Evolutionary conservation across 2,888 invertebrate species (phyloP), one percentile per base, ranked within the genome.

Genomic region (Nemotelus pantherinus): DNA sequence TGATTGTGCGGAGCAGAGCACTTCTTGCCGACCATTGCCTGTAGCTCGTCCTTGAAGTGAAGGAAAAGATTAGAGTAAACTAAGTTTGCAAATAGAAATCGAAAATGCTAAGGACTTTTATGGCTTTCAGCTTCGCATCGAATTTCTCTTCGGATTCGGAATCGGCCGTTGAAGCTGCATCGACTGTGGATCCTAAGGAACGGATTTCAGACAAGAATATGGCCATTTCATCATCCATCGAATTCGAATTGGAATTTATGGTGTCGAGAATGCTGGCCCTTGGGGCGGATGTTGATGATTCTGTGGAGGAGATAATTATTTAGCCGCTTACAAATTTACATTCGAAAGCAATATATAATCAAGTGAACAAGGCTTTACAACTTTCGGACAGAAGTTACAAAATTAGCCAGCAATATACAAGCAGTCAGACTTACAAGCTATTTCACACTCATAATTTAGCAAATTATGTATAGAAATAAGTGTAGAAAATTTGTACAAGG

Each of bases 1-100:
- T 93, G 93, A 77, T 90, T 90, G 85, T 93, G 94, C 43, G 95
- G 95, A 5, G 95, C 96, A 81, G 93, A 91, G 88, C 96, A 97
- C 86, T 95, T 96, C 88, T 92, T 93, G 43, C 97, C 97, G 82
- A 94, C 89, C 77, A 96, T 87, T 53, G 90, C 88, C 80, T 91
- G 89, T 76, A 93, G 86, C 82, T 93, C 91, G 83, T 91, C 90
- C 90, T 91, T 82, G 78, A 88, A 87, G 81, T 83, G 81, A 80
- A 10, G 25, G 76, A 71, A 53, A 65, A 64, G 65, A 74, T 72
- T 53, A 74, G 47, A 60, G 47, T 74, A 48, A 74, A 48, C 55
- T 63, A 63, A 60, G 6, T 48, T 64, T 64, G 3, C 43, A 48
- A 4, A 75, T 6, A 75, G 53, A 43, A 63, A 53, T 10, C 67